Evolutionary conservation across 1,140 invertebrate species (phyloP), one percentile per base, ranked within the genome.

Genomic region (Trialeurodes vaporariorum): DNA sequence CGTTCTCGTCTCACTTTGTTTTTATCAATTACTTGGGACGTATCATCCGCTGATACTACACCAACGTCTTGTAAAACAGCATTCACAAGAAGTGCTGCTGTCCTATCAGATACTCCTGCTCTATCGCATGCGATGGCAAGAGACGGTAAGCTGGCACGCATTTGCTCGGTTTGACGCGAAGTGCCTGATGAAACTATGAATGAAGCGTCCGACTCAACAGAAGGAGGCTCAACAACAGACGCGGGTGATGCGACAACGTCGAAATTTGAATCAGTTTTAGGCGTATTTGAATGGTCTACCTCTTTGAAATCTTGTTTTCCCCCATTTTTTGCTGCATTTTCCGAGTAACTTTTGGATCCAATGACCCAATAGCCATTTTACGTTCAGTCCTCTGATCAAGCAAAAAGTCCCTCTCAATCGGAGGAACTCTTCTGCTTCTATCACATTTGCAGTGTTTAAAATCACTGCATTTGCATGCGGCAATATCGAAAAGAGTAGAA

Each of bases 61-160:
- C 61, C 61, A 26, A 63, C 0, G 27, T 26, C 61, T 26, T 63
- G 23, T 17, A 63, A 26, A 25, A 26, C 11, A 26, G 12, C 5
- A 27, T 2, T 25, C 26, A 9, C 61, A 63, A 63, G 25, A 63
- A 21, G 21, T n/a, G 24, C 25, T 63, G 61, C 27, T 5, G 25
- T 25, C n/a, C 23, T 62, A 62, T 62, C 61, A 1, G 61, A 62
- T 23, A 62, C 17, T 23, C 61, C 61, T 23, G n/a, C n/a, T 24
- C 61, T n/a, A 63, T 63, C 61, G 5, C 23, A n/a, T 17, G 26
- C 26, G 24, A 63, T 25, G 25, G 61, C 61, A 63, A 27, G n/a
- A 26, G 61, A 25, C 1, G 61, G 23, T 26, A 63, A 13, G n/a
- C n/a, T 24, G 1, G n/a, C 12, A 25, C 24, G 61, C 61, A 63